Conservation (phyloP, 35 echinoderm and acorn worm genomes). For the Apostichopus californicus region DNA sequence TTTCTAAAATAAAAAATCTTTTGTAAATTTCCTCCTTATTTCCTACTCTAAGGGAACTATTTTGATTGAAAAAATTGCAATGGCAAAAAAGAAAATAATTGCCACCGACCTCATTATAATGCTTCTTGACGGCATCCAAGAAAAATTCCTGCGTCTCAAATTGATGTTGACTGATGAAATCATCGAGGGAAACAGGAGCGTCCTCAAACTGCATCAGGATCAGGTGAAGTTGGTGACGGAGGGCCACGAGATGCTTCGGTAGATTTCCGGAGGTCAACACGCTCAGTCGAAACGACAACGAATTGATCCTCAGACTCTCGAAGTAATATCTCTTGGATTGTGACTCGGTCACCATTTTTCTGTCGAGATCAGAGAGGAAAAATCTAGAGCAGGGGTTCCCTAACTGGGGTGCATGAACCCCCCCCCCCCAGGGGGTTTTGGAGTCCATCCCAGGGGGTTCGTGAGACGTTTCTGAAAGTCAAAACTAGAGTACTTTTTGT, state of each 20-base stretch:
- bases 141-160: conserved; percentile 90
- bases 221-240: conserved; percentile 68
- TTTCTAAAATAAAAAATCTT: too few relatives aligned
- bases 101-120: conserved; percentile 86
- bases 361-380: neutral
- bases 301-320: conserved; percentile 82
- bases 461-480: too few relatives aligned
- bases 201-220: conserved; percentile 93
- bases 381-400: too few relatives aligned
- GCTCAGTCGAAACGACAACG: conserved; percentile 75
- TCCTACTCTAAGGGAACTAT: too few relatives aligned
- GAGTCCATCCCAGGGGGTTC: too few relatives aligned
- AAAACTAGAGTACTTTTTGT: too few relatives aligned
- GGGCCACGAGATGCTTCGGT: conserved; percentile 60
- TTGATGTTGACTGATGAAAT: conserved; percentile 78
- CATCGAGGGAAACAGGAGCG: conserved; percentile 87
- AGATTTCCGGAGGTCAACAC: conserved; percentile 76
- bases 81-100: too few relatives aligned
- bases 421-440: too few relatives aligned
- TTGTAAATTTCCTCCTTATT: too few relatives aligned
- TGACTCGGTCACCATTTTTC: conserved; percentile 51
- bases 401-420: too few relatives aligned
- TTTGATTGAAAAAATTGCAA: too few relatives aligned
- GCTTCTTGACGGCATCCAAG: conserved; percentile 69
- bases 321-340: conserved; percentile 82